A percentile compares a stretch with the other conserved stretches of the same genome.
These are phyloP conservation scores for Leguminivora glycinivorella DNA, from an alignment of 1,140 invertebrate species.

Conservation along the genomic window DNA sequence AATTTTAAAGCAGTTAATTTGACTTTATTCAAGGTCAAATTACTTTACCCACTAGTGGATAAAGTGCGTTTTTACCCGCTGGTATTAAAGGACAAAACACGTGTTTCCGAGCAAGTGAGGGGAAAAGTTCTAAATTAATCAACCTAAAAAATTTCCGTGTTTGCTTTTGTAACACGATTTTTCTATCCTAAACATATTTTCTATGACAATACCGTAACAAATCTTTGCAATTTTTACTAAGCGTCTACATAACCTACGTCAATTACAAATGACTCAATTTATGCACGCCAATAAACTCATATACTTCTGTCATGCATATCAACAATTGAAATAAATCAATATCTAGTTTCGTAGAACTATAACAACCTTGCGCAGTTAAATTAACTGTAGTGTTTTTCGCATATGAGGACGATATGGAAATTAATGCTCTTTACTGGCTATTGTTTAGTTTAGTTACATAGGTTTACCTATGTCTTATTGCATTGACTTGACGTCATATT, in stretches of 20 bases:
- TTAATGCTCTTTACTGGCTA: neutral
- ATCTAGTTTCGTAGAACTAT: neutral
- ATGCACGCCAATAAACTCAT: neutral
- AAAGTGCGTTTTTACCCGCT: no score
- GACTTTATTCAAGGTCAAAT: no score
- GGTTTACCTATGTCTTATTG: neutral
- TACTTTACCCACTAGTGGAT: no score
- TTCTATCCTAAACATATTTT: no score
- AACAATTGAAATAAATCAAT: neutral
- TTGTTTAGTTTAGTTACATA: constrained; percentile 88
- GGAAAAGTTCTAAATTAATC: no score
- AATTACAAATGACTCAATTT: neutral
- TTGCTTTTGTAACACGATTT: no score
- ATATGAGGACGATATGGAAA: neutral
- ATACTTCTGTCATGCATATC: neutral
- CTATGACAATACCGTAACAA: no score
- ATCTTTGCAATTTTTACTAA: neutral
- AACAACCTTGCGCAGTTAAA: neutral
- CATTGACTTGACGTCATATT: neutral
- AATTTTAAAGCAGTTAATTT: no score
- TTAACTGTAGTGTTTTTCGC: neutral
- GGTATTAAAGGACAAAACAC: no score
- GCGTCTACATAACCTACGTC: neutral
- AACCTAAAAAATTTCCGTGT: no score
- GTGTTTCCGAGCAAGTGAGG: no score